Percentiles rank a stretch among this genome's conserved stretches.
Evolutionary conservation across 2,113 vertebrate genomes (phyloP).

Genomic region (Symphodus melops): DNA sequence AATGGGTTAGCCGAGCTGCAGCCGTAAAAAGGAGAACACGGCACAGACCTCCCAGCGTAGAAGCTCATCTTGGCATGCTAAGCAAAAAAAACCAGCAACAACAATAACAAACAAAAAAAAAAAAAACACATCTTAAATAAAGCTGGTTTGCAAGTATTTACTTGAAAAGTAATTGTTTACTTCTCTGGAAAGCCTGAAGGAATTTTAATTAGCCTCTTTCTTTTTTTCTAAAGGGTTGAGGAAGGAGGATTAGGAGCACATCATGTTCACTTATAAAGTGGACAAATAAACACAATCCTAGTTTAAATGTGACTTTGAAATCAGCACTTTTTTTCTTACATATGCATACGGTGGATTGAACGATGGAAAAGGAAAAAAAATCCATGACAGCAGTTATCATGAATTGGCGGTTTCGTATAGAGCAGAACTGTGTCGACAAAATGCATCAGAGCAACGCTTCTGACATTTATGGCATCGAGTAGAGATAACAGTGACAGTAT

Average conservation of each 20-base stretch:
- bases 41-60: not conserved
- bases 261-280: not conserved
- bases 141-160: not conserved
- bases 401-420: not conserved
- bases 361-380: not conserved
- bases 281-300: not conserved
- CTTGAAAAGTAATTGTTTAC: not conserved
- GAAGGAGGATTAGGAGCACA: not conserved
- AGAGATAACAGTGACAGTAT: too few species aligned
- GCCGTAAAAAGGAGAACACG: too few species aligned
- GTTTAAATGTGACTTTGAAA: not conserved
- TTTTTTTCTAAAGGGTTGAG: too few species aligned
- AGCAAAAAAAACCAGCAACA: slow-evolving; percentile 4
- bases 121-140: slow-evolving; percentile 5
- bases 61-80: not conserved
- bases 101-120: slow-evolving; percentile 4
- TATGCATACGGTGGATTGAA: too few species aligned
- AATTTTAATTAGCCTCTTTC: too few species aligned
- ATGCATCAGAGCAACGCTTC: too few species aligned
- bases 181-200: not conserved
- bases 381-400: not conserved
- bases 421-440: not conserved
- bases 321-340: too few species aligned
- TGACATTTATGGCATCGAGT: too few species aligned
- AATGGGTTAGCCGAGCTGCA: not conserved